A percentile compares a stretch with the other conserved stretches of the same genome.
Evolutionary conservation across 2,888 invertebrate genomes (phyloP).

Genomic region (Ypsolopha sequella): DNA sequence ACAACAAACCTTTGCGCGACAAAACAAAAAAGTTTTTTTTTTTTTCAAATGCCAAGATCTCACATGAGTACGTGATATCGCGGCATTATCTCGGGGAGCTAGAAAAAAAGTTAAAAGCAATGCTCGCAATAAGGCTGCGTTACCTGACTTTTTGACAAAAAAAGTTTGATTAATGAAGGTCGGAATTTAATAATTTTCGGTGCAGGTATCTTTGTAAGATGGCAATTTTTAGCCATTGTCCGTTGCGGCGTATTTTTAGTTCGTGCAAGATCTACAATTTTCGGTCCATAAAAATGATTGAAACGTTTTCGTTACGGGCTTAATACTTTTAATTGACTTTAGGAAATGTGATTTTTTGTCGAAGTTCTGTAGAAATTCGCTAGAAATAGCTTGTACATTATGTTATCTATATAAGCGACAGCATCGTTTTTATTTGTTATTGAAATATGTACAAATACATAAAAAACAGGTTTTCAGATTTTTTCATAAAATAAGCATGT

Average conservation of each 20-base stretch:
- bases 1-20: not conserved
- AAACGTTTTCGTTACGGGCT: not conserved
- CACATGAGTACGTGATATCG: not conserved
- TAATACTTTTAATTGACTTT: too few species aligned
- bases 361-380: too few species aligned
- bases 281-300: not conserved
- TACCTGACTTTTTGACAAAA: slow-evolving; percentile 46
- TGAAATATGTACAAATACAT: too few species aligned
- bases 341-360: too few species aligned
- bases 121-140: slow-evolving; percentile 30
- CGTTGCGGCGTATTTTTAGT: slow-evolving; percentile 7
- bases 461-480: too few species aligned
- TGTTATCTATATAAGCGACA: too few species aligned
- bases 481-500: too few species aligned
- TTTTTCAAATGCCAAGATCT: not conserved
- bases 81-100: not conserved
- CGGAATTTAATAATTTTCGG: slow-evolving; percentile 47
- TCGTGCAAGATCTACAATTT: not conserved
- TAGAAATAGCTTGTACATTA: too few species aligned
- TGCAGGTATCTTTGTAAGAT: slow-evolving; percentile 40
- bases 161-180: slow-evolving; percentile 65
- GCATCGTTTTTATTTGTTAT: too few species aligned
- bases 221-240: slow-evolving; percentile 43
- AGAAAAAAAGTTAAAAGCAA: slow-evolving; percentile 42
- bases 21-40: not conserved